Conservation (phyloP, 1,140 invertebrate species). For the Drosophila pallidifrons region DNA sequence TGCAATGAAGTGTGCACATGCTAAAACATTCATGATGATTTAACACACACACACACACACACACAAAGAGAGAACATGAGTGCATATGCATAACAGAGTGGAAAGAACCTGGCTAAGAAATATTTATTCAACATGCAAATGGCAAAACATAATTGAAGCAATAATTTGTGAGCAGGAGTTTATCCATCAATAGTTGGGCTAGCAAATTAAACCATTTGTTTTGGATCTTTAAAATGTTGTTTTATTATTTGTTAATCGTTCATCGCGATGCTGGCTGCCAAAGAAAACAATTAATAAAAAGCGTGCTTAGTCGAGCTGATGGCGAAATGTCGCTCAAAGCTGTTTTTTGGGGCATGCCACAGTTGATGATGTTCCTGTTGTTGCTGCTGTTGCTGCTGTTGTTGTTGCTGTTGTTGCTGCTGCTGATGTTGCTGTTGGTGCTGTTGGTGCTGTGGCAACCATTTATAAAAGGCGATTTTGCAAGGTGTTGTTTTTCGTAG, state of each 20-base stretch:
- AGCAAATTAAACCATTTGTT: no score
- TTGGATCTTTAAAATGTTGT: conserved; percentile 21
- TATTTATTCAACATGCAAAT: conserved; percentile 75
- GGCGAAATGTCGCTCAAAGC: conserved; percentile 7
- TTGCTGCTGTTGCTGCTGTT: conserved; percentile 28
- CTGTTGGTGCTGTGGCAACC: conserved; percentile 55
- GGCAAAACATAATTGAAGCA: conserved; percentile 74
- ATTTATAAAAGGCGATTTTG: conserved; percentile 71
- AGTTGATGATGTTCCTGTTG: conserved; percentile 42
- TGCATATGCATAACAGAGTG: conserved; percentile 47
- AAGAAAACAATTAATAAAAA: conserved; percentile 53
- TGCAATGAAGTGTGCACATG: conserved; percentile 75
- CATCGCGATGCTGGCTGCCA: conserved; percentile 12
- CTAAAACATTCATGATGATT: conserved; percentile 79
- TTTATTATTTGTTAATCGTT: conserved; percentile 42
- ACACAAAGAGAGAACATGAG: conserved; percentile 5
- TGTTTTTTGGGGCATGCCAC: conserved; percentile 32
- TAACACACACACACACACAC: conserved; percentile 51
- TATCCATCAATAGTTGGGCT: no score
- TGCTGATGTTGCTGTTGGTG: no score
- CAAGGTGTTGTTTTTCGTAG: conserved; percentile 14
- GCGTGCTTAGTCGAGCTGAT: conserved; percentile 22
- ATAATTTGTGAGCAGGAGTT: conserved; percentile 38
- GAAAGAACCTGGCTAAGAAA: conserved; percentile 53
- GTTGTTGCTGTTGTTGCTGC: conserved; percentile 9